A percentile compares a stretch with the other conserved stretches of the same genome.
Evolutionary conservation across 2,888 invertebrate species (phyloP).

Genomic region (Mactromeris polynyma): DNA sequence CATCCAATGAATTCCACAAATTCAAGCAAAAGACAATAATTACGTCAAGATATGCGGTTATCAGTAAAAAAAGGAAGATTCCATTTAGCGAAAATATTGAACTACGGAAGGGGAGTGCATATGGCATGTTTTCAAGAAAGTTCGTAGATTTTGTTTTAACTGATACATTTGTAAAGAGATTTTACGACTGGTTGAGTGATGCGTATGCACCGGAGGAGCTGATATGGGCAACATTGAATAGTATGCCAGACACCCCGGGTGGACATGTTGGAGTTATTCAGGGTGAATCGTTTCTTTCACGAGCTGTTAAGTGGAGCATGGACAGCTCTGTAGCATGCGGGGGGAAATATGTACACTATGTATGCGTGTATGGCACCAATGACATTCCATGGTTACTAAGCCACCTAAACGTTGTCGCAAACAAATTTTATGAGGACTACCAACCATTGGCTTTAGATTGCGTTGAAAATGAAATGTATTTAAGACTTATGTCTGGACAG

Average conservation of each 20-base stretch:
- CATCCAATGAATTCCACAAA: constrained; percentile 48
- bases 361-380: constrained; percentile 75
- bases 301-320: constrained; percentile 80
- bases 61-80: constrained; percentile 63
- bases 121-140: constrained; percentile 79
- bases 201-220: constrained; percentile 85
- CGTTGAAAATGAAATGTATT: constrained; percentile 66
- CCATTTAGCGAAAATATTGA: constrained; percentile 66
- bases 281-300: constrained; percentile 67
- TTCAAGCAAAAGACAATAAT: constrained; percentile 58
- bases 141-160: constrained; percentile 82
- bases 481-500: constrained; percentile 31
- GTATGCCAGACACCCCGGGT: constrained; percentile 78
- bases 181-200: constrained; percentile 82
- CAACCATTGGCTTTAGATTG: constrained; percentile 76
- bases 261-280: constrained; percentile 64
- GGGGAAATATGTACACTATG: constrained; percentile 71
- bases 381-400: constrained; percentile 81
- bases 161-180: constrained; percentile 72
- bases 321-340: constrained; percentile 62
- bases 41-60: constrained; percentile 45
- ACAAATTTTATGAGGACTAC: constrained; percentile 79
- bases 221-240: constrained; percentile 84
- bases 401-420: constrained; percentile 83
- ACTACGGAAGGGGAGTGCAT: constrained; percentile 82